Conservation (phyloP, 2,888 invertebrate species). For the Scelioninae gen. 1 region DNA sequence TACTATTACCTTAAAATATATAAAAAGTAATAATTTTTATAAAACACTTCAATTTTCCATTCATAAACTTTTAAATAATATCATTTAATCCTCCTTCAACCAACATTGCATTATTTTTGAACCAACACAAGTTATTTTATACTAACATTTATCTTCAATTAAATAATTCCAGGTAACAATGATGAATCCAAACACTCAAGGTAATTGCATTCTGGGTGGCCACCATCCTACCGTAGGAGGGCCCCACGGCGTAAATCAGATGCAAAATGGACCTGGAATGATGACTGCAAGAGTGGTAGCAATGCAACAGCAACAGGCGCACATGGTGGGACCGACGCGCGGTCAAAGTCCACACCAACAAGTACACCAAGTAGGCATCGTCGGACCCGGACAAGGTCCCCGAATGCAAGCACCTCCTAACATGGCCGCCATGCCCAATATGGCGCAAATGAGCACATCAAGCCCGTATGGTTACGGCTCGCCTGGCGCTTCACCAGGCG, state of each 20-base stretch:
- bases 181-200: slow-evolving; percentile 86
- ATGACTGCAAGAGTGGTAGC: slow-evolving; percentile 86
- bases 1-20: no score
- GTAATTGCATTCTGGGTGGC: no score
- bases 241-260: slow-evolving; percentile 82
- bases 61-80: no score
- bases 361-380: slow-evolving; percentile 83
- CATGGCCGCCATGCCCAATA: slow-evolving; percentile 84
- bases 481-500: slow-evolving; percentile 78
- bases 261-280: slow-evolving; percentile 91
- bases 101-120: no score
- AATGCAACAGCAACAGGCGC: slow-evolving; percentile 82
- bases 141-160: no score
- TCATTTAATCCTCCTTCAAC: no score
- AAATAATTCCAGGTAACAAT: slow-evolving; percentile 86
- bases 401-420: slow-evolving; percentile 87
- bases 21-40: no score
- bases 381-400: slow-evolving; percentile 86
- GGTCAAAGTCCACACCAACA: slow-evolving; percentile 84
- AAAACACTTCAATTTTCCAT: no score
- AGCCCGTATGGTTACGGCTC: slow-evolving; percentile 84
- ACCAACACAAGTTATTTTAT: no score
- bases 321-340: slow-evolving; percentile 81
- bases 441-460: slow-evolving; percentile 83
- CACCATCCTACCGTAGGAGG: slow-evolving; percentile 82